Base-by-base conservation (phyloP, 2,888 invertebrate genomes). In the Thumatha senex region DNA sequence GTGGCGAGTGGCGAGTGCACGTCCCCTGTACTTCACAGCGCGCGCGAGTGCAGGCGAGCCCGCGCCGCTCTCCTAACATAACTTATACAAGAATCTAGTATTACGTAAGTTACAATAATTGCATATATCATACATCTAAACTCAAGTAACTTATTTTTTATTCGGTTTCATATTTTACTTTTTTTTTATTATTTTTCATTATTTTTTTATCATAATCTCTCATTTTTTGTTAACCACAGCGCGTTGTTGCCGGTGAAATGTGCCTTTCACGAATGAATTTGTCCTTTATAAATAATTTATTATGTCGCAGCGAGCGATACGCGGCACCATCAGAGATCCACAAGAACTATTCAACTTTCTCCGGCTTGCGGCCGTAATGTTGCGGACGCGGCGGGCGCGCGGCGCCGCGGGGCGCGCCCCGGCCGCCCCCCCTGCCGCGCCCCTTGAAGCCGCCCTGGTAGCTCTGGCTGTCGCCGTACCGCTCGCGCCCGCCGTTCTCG, bases 201-300 rank as follows among this genome's bases (percentile, higher is more conserved):
- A 86, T 86, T 89, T 39, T 86, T 89, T 84, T 91, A 87, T 86
- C 90, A 87, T 92, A 92, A 92, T 92, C 92, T 92, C 92, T 93
- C 70, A 88, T 31, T 31, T 24, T 92, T 89, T 88, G 89, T 92
- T 81, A 80, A 80, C 86, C 87, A 85, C 86, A 84, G 83, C 86
- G 79, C 89, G 93, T 93, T 93, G 93, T 93, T 93, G 93, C 93
- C 93, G 92, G 93, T 93, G 93, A 93, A 93, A 93, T 93, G 92
- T 93, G 93, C 93, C 93, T 93, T 93, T 91, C 93, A 93, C 93
- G 89, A 93, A 89, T 85, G 84, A 88, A 87, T 89, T 86, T 82
- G 89, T 88, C 86, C 81, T 70, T 84, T 72, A 72, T 69, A 70
- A 70, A 58, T 60, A 63, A 63, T 61, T 67, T 58, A 70, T 58